A percentile compares a stretch with the other conserved stretches of the same genome.
Conservation (phyloP, 1,140 invertebrate genomes). For the Macrobrachium rosenbergii region DNA sequence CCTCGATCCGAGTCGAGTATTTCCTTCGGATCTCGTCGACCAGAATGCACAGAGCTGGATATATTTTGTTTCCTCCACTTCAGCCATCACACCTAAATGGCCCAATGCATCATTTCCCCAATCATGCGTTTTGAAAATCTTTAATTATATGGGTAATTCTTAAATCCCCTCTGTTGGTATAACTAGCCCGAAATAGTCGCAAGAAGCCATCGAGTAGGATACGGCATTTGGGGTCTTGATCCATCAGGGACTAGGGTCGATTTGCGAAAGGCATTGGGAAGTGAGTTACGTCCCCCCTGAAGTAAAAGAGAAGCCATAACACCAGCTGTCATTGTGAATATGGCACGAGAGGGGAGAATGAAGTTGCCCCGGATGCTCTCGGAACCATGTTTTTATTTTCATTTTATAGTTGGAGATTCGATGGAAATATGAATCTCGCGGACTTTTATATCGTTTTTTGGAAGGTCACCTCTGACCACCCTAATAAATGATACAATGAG, state of each 20-base stretch:
- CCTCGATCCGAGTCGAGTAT: not conserved
- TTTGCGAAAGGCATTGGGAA: not conserved
- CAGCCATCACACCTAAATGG: not conserved
- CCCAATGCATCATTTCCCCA: constrained; percentile 10
- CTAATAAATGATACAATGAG: too few relatives aligned
- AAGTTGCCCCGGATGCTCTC: not conserved
- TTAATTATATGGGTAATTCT: constrained; percentile 60
- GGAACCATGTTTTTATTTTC: too few relatives aligned
- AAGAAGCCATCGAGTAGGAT: not conserved
- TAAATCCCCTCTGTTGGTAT: constrained; percentile 14
- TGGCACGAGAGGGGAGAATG: constrained; percentile 11
- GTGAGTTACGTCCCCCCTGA: constrained; percentile 14
- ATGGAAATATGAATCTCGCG: too few relatives aligned
- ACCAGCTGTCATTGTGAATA: constrained; percentile 45
- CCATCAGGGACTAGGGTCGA: not conserved
- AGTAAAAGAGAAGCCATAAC: constrained; percentile 25
- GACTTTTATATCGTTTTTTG: too few relatives aligned
- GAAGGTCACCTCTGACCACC: too few relatives aligned
- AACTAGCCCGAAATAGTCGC: not conserved
- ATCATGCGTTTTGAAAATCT: constrained; percentile 45
- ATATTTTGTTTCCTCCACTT: not conserved
- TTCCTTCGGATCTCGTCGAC: too few relatives aligned
- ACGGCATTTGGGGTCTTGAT: not conserved
- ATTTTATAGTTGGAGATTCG: too few relatives aligned
- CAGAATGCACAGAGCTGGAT: too few relatives aligned